Base-by-base conservation (phyloP, 2,797 vertebrate genomes). In the Selene dorsalis region DNA sequence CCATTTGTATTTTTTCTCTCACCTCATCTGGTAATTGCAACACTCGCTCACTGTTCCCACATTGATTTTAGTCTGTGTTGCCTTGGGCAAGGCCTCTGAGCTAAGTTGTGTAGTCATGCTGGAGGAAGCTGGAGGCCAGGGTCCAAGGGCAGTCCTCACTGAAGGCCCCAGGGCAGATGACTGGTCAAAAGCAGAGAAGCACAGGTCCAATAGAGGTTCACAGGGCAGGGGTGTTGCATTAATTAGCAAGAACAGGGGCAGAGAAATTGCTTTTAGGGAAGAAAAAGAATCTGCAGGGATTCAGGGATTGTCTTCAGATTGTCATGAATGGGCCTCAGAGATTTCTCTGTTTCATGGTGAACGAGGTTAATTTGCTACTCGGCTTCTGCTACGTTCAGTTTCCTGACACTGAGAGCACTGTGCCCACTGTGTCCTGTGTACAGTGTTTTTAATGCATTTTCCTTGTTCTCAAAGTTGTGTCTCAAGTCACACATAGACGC, bases 61-160 rank as follows among this genome's bases (percentile, higher is more conserved):
- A 83, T 77, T 89, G 87, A 91, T 88, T 85, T 64, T 50, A 30
- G n/a, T 72, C 26, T 66, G 5, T 35, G 53, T 79, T 79, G 88
- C 90, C 84, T 45, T 69, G 43, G 73, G 92, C 84, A 16, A 88
- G 64, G 75, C 78, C 86, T 79, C 39, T 6, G 61, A 83, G 81
- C 78, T 38, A 56, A 72, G 52, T 64, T 74, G 43, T 65, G 20
- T 39, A 71, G 75, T 76, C 28, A 60, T 35, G 32, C 59, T 77
- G 63, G n/a, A 77, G 77, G 61, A 63, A 66, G 50, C 74, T 71
- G 35, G 14, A 78, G 70, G 72, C 50, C 63, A 45, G 63, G 43
- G 70, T 62, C 79, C 77, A 69, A 74, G 73, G 74, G 73, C 80
- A 70, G 84, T 71, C 70, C 69, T 76, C 47, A 4, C 38, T 53